A percentile compares a stretch with the other conserved stretches of the same genome.
phyloP scores from a whole-genome alignment of 2,797 vertebrate species.

The Dendrocincla tyrannina region DNA sequence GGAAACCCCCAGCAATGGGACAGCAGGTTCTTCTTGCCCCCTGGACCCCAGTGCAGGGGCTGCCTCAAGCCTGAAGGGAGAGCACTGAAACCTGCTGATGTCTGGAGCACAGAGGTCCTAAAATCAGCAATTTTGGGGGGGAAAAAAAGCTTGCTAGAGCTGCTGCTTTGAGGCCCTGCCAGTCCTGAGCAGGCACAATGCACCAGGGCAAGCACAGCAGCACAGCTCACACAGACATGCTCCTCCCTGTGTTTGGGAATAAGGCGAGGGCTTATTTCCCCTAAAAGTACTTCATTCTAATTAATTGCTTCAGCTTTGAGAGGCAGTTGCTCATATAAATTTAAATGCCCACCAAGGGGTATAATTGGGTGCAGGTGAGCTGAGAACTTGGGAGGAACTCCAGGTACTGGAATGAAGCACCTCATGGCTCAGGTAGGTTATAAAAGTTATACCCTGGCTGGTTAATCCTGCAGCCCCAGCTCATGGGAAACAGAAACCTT shows the following conservation, averaged over 20 bases:
- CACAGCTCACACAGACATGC: fast-evolving
- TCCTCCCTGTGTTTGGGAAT: neutral
- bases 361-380: neutral
- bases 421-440: neutral
- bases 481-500: fast-evolving
- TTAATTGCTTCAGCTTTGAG: conserved; percentile 6
- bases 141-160: neutral
- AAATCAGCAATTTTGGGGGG: neutral
- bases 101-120: neutral
- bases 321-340: neutral
- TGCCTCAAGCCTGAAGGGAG: neutral
- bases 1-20: fast-evolving
- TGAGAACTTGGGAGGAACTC: neutral
- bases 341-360: neutral
- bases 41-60: fast-evolving
- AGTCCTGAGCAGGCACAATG: fast-evolving
- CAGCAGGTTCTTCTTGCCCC: no score
- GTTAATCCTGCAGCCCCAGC: neutral
- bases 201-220: neutral
- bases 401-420: neutral
- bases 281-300: neutral
- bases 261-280: neutral
- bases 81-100: neutral
- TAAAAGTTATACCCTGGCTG: neutral
- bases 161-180: fast-evolving